Evolutionary conservation across 2,888 invertebrate species (phyloP), one percentile per base, ranked within the genome.

Genomic region (Cheilosia vulpina): DNA sequence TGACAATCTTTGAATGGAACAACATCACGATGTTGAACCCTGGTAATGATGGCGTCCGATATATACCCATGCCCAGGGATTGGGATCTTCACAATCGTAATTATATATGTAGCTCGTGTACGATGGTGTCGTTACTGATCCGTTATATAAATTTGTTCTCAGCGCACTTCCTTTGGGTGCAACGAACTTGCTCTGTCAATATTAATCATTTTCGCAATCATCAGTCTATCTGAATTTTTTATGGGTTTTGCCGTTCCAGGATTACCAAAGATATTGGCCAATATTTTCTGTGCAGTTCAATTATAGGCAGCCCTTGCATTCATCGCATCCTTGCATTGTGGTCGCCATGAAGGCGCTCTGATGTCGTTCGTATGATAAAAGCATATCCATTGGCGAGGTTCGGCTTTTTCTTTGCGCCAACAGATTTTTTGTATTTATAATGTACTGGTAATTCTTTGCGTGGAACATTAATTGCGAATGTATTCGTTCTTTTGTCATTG

Each of bases 21-120:
- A 43, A 4, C n/a, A 58, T 60, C 82, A 82, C 82, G 77, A 82
- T 41, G 75, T 81, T 63, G 63, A 75, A 68, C 65, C 31, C n/a
- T 43, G 27, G 45, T 62, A 53, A 45, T 68, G 76, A 62, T 78
- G 78, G 62, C 62, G 63, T 63, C 55, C 63, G 58, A 52, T 52
- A 52, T 52, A 58, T 21, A 17, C 21, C 27, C 15, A 19, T 17
- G n/a, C 17, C 45, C 17, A n/a, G 34, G 2, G 55, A 45, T n/a
- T 21, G 31, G 17, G 41, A 71, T 77, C 66, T 66, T 57, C 43
- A n/a, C 31, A 21, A 13, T 57, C 57, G 55, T 62, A 65, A 62
- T 68, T 69, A 52, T 78, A 31, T 31, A 31, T 9, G 52, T 62
- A 65, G 31, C 47, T 57, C 63, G 21, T 58, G 21, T 53, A 58